Evolutionary conservation across 2,797 vertebrate genomes (phyloP), one percentile per base, ranked within the genome.

Genomic region (Moxostoma hubbsi): DNA sequence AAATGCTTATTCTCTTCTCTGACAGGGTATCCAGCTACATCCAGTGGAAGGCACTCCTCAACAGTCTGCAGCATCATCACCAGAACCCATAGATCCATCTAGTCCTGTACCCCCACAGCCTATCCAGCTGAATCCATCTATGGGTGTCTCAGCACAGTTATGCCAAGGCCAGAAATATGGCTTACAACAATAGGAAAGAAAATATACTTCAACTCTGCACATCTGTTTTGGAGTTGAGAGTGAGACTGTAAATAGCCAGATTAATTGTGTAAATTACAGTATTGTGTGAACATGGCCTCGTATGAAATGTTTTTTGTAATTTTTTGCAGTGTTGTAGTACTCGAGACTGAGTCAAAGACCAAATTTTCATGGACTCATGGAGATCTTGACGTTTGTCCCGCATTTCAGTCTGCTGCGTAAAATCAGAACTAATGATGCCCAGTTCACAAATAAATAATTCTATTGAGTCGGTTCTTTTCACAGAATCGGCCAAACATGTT

Each of bases 21-120:
- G 12, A 66, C 16, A 85, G 83, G 66, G 79, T 24, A 62, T 87
- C 64, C 93, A 94, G 82, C 86, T 95, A 66, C 94, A 94, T 84
- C 90, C 92, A 13, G 49, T 86, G 81, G 92, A 92, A 4, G 89
- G 85, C 83, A 79, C 89, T 65, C 80, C 90, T 65, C 82, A 92
- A 50, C 43, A 92, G 57, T 77, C 92, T 88, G 80, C 89, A 81
- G 73, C 77, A 71, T 57, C 77, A 71, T 57, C 85, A 66, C 76
- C 79, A 74, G 81, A 84, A 13, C 84, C 92, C 43, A 79, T 89
- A 54, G 89, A 93, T 81, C 81, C 90, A 75, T n/a, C 80, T 65
- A 88, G 80, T 68, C 84, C 83, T 66, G 84, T 80, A 0, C 87
- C 81, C 78, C 87, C 63, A 79, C 91, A 87, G 74, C 84, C 92